Base-by-base conservation (phyloP, 2,113 vertebrate genomes). In the Plecturocebus donacophilus region DNA sequence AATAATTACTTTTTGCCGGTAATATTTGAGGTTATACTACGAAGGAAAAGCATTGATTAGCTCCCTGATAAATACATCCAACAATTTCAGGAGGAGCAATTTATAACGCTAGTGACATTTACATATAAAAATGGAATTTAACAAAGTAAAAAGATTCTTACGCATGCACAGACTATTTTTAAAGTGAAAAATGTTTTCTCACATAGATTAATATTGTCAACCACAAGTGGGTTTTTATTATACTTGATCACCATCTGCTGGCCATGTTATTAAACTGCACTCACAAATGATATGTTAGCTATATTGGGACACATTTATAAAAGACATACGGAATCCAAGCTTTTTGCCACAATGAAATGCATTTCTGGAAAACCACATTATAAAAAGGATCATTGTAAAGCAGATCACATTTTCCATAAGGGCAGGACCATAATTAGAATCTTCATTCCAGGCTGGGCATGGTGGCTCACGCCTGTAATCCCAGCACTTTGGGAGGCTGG, bases 161-260 rank as follows among this genome's bases (percentile, higher is more conserved):
- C 13, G 27, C 12, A 6, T n/a, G 77, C 38, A 66, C 6, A 76
- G 54, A 70, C 17, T 90, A 89, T 91, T 94, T 94, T 75, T 71
- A 83, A 95, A 82, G 56, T 35, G 42, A 90, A 80, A 96, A 86
- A 47, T 38, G 27, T n/a, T n/a, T 75, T 58, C 86, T 61, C 66
- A 58, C 25, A 6, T 0, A 64, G 30, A 90, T 40, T 14, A 49
- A 82, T 21, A 38, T 4, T 49, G 0, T 1, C 38, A 85, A 38
- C 2, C 32, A 13, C n/a, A n/a, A 79, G 27, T 25, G 75, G 42
- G 17, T 87, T 97, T 97, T 95, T 40, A 54, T 85, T 92, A 94
- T 96, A 94, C 98, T 93, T 75, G 21, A 94, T 58, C 98, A 32
- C 99, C 99, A 98, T 93, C 99, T 99, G 97, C 98, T 98, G 99